Conservation (phyloP, 2,888 invertebrate species). For the Brachypalpus laphriformis region DNA sequence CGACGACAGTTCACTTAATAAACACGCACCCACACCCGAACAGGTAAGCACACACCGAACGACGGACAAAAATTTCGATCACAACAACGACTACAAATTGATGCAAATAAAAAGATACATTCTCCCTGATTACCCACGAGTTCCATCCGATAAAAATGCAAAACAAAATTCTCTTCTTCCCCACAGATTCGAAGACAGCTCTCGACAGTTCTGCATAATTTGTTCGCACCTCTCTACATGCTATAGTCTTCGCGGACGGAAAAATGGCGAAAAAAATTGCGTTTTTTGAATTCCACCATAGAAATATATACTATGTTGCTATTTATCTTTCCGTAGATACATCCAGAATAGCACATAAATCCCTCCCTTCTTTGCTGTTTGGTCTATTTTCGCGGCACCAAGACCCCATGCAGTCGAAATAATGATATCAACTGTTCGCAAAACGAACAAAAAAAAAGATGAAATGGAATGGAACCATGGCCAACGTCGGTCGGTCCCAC, state of each 20-base stretch:
- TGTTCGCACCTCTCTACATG: background rate
- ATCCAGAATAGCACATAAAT: conserved; percentile 34
- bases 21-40: background rate
- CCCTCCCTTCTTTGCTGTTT: background rate
- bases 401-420: background rate
- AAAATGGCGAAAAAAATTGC: background rate
- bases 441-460: background rate
- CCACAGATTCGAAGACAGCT: conserved; percentile 4
- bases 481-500: too few species aligned
- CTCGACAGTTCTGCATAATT: conserved; percentile 9
- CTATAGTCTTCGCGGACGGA: too few species aligned
- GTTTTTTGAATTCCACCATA: background rate
- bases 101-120: conserved; percentile 6
- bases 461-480: background rate
- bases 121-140: background rate
- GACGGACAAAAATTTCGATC: background rate
- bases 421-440: conserved; percentile 22
- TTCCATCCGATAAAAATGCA: background rate
- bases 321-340: conserved; percentile 17
- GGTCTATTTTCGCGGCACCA: conserved; percentile 17
- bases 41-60: background rate
- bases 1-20: background rate
- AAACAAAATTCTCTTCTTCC: background rate
- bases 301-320: background rate
- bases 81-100: background rate